phyloP scores from a whole-genome alignment of 2,888 invertebrate species.

The Furcula furcula region DNA sequence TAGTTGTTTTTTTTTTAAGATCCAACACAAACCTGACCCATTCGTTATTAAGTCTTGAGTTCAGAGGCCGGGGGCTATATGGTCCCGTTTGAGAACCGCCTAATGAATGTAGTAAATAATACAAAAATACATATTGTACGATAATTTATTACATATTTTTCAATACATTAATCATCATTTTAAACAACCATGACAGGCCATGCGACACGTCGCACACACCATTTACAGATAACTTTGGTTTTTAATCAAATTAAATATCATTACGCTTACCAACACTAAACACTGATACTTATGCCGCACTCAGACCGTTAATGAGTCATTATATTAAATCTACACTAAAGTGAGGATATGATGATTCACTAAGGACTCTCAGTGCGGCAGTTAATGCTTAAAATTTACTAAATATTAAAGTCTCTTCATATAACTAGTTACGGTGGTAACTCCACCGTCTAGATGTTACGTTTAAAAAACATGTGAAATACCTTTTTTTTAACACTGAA shows the following conservation, averaged over 20 bases:
- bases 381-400: conserved; percentile 52
- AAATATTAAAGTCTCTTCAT: conserved; percentile 60
- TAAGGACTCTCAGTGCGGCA: too few species aligned
- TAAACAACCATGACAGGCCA: conserved; percentile 50
- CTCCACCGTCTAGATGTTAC: conserved; percentile 40
- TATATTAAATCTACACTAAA: too few species aligned
- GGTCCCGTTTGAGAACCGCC: too few species aligned
- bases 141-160: conserved; percentile 68
- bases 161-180: conserved; percentile 57
- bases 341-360: too few species aligned
- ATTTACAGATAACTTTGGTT: conserved; percentile 44
- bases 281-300: conserved; percentile 57
- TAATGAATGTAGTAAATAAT: conserved; percentile 1
- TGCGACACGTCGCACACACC: conserved; percentile 25
- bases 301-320: too few species aligned
- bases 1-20: too few species aligned
- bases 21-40: too few species aligned
- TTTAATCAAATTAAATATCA: conserved; percentile 33
- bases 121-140: conserved; percentile 39
- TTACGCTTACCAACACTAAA: conserved; percentile 42
- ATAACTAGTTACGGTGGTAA: conserved; percentile 47
- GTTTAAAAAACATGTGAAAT: conserved; percentile 61
- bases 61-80: too few species aligned
- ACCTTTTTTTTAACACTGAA: conserved; percentile 57
- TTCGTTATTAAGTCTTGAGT: too few species aligned